phyloP scores from a whole-genome alignment of 2,113 vertebrate genomes.

The Barbus barbus region DNA sequence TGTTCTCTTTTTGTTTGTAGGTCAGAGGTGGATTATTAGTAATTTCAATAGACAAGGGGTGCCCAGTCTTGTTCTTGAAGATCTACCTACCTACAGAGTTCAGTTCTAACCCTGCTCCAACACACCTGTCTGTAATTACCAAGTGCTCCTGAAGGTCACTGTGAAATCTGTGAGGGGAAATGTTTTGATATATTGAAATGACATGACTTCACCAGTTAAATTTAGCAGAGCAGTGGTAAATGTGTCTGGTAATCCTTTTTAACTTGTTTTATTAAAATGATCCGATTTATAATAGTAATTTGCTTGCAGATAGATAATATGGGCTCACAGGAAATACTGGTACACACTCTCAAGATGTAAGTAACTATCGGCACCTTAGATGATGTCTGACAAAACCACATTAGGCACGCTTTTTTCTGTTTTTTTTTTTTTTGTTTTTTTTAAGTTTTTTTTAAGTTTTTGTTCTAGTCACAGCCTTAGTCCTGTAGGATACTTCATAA shows the following conservation, averaged over 20 bases:
- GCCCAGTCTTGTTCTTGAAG: not conserved
- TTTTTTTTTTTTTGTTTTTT: not conserved
- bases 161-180: not conserved
- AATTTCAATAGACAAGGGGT: not conserved
- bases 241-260: not conserved
- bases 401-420: too few species aligned
- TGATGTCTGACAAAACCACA: not conserved
- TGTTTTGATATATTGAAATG: not conserved
- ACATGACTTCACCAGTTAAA: not conserved
- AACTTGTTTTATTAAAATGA: not conserved
- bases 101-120: not conserved
- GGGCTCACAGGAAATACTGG: not conserved
- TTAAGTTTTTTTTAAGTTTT: not conserved
- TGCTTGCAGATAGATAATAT: not conserved
- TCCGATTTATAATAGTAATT: not conserved
- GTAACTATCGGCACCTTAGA: not conserved
- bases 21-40: conserved; percentile 11
- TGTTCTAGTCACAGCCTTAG: not conserved
- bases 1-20: not conserved
- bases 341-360: not conserved
- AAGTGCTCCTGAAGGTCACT: too few species aligned
- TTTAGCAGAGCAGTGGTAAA: not conserved
- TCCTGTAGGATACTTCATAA: conserved; percentile 33
- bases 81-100: not conserved
- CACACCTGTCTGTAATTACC: too few species aligned